Conservation (phyloP, 2,888 invertebrate species). For the Embidobia sp. region DNA sequence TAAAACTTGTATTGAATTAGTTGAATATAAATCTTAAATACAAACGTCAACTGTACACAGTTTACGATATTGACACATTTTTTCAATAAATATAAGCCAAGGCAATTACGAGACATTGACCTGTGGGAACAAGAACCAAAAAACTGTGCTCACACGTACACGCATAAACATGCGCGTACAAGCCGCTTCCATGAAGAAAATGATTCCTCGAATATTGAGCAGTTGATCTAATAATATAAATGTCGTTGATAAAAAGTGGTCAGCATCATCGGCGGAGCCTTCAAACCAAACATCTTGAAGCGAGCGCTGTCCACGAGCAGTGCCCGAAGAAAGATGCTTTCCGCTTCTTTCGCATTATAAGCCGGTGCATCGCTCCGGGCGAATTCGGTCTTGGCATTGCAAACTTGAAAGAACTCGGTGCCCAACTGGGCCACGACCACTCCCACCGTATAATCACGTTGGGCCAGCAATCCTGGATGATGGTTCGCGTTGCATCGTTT, state of each 20-base stretch:
- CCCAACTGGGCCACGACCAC: constrained; percentile 73
- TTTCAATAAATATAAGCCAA: neutral
- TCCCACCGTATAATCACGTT: constrained; percentile 73
- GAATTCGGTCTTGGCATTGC: constrained; percentile 66
- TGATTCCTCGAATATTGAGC: constrained; percentile 43
- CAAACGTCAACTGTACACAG: too few species aligned
- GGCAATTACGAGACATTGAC: constrained; percentile 10
- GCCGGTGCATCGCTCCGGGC: constrained; percentile 63
- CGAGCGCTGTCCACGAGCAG: constrained; percentile 52
- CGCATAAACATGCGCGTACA: constrained; percentile 8
- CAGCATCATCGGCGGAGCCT: constrained; percentile 25
- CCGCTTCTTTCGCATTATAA: constrained; percentile 65
- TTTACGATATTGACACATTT: too few species aligned
- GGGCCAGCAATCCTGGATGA: constrained; percentile 67
- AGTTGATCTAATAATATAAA: constrained; percentile 55
- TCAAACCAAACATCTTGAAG: constrained; percentile 27
- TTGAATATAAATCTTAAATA: too few species aligned
- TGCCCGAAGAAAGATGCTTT: constrained; percentile 64
- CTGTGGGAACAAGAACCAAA: neutral
- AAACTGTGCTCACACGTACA: constrained; percentile 1
- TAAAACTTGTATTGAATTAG: too few species aligned
- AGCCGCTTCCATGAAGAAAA: constrained; percentile 16
- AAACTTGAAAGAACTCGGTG: constrained; percentile 62
- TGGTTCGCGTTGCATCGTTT: constrained; percentile 64
- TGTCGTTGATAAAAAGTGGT: constrained; percentile 51